phyloP scores from a whole-genome alignment of 2,113 vertebrate species.

The Boulengeromyrus knoepffleri region DNA sequence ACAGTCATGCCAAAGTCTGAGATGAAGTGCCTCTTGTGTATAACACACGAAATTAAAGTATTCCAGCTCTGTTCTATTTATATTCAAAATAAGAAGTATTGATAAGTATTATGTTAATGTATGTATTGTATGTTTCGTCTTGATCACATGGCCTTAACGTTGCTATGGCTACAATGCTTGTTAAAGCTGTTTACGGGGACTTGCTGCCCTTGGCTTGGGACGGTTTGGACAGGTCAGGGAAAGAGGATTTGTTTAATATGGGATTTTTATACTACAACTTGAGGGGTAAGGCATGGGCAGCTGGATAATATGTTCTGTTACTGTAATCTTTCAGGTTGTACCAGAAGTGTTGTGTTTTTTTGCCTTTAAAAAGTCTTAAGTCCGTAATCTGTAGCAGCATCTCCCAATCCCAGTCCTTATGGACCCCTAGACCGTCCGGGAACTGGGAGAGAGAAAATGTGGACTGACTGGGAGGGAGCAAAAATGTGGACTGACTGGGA shows the following conservation, averaged over 20 bases:
- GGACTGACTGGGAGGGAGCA: neutral
- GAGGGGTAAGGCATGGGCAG: neutral
- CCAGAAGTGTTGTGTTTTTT: neutral
- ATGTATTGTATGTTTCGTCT: neutral
- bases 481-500: neutral
- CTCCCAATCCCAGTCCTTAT: neutral
- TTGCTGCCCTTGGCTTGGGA: neutral
- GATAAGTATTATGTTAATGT: neutral
- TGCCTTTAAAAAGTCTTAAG: neutral
- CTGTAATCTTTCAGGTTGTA: neutral
- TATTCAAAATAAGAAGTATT: neutral
- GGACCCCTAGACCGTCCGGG: neutral
- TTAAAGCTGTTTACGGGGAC: neutral
- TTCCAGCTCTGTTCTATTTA: neutral
- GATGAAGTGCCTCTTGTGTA: constrained; percentile 5
- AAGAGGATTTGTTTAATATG: neutral
- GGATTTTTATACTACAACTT: neutral
- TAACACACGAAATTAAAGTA: neutral
- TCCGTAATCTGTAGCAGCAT: neutral
- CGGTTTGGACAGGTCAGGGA: neutral
- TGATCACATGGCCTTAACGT: neutral
- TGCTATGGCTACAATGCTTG: neutral
- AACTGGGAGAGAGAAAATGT: neutral
- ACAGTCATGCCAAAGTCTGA: constrained; percentile 4
- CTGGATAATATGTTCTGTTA: neutral